Base-by-base conservation (phyloP, 2,888 invertebrate genomes). In the Hypercompe scribonia region DNA sequence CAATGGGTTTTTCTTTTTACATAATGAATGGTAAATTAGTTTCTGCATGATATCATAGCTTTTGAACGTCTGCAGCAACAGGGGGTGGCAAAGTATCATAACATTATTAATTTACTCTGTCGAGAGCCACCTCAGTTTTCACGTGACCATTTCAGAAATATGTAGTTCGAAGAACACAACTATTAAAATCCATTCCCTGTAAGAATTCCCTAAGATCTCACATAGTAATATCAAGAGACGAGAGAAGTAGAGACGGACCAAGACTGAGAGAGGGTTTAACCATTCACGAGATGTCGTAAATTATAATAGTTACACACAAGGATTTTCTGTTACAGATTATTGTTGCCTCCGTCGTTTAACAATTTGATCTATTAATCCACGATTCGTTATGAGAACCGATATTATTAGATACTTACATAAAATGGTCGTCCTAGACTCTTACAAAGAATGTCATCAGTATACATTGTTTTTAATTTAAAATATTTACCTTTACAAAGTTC, bases 201-300 rank as follows among this genome's bases (percentile, higher is more conserved):
- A 28, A 8, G 15, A 10, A 42, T 65, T 28, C 39, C 39, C 65
- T 1, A 42, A 31, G 31, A 42, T 18, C 3, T 3, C 46, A 46
- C 66, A 66, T 42, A n/a, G n/a, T n/a, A n/a, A n/a, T n/a, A n/a
- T n/a, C n/a, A n/a, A n/a, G n/a, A n/a, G n/a, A n/a, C 66, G 46
- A 66, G 42, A 66, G 66, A 66, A 10, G 31, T 66, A 42, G 36
- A 28, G 31, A 46, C n/a, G n/a, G n/a, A n/a, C n/a, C n/a, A n/a
- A n/a, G n/a, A n/a, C n/a, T n/a, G n/a, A n/a, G n/a, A n/a, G n/a
- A n/a, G n/a, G n/a, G n/a, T n/a, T n/a, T n/a, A n/a, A n/a, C n/a
- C n/a, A n/a, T n/a, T 24, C 42, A 66, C 28, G 39, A 18, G 31
- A 31, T 11, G 31, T 31, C 46, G 31, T 66, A 42, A 28, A 28